Base-by-base conservation (phyloP, 2,888 invertebrate genomes). In the Odontocerum albicorne region DNA sequence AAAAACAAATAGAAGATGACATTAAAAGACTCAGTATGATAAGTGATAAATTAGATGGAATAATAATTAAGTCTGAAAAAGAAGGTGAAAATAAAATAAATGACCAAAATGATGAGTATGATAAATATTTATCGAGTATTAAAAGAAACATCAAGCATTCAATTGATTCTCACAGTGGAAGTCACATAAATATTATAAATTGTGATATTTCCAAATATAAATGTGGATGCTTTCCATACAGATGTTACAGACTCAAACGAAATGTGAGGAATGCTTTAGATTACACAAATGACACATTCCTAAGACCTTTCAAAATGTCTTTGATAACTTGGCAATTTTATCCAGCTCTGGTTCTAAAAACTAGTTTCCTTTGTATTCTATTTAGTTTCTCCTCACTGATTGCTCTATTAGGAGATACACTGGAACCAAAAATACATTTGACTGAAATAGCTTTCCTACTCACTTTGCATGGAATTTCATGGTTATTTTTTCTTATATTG, bases 21-120 rank as follows among this genome's bases (percentile, higher is more conserved):
- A 75, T 80, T 49, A 78, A 75, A 68, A 74, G 79, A 72, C 72
- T 79, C 66, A 80, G 78, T 65, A 71, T 68, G 49, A 70, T 79
- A 67, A 75, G 78, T 60, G 77, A 76, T 64, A 75, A 70, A 65
- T 68, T 80, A 57, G 78, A 77, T 59, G 77, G 74, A 59, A 75
- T 70, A 55, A 80, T 79, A 63, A 65, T 66, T 42, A 76, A 74
- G 64, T 74, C 75, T 65, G 67, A 67, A 16, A 71, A 73, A 65
- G 70, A 68, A 65, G 72, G 74, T 65, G 62, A 71, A 38, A 64
- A 63, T 36, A 8, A 27, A 13, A 55, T 22, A 39, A 66, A 63
- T 52, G 69, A 72, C 2, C 2, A n/a, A n/a, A n/a, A n/a, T n/a
- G n/a, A n/a, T n/a, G n/a, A n/a, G n/a, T n/a, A n/a, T n/a, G n/a